Conservation (phyloP, 1,140 invertebrate genomes). For the Varroa destructor region DNA sequence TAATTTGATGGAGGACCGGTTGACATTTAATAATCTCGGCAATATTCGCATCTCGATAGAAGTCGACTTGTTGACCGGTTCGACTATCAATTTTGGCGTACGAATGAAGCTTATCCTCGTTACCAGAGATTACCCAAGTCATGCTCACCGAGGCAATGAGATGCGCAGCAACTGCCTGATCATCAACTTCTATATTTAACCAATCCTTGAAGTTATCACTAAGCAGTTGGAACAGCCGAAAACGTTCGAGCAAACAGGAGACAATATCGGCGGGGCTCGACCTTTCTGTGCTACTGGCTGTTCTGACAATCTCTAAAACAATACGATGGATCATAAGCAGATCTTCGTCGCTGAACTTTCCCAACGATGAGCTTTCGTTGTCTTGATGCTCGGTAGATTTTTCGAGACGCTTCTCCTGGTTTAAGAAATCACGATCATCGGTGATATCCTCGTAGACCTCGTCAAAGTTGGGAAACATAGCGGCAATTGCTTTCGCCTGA, state of each 20-base stretch:
- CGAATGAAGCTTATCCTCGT: neutral
- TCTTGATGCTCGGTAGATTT: slow-evolving; percentile 31
- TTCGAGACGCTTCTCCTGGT: slow-evolving; percentile 38
- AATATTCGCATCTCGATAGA: slow-evolving; percentile 73
- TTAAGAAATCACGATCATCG: slow-evolving; percentile 48
- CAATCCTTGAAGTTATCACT: neutral
- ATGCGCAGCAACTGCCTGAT: slow-evolving; percentile 7
- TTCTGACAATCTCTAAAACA: neutral
- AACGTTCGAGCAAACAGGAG: neutral
- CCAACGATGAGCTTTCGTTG: slow-evolving; percentile 18
- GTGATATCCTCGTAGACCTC: slow-evolving; percentile 44
- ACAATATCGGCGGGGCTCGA: neutral
- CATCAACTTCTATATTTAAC: slow-evolving; percentile 3
- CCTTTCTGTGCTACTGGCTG: neutral
- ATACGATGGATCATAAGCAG: slow-evolving; percentile 36
- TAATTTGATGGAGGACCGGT: slow-evolving; percentile 52
- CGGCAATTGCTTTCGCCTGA: slow-evolving; percentile 52
- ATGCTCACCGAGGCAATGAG: slow-evolving; percentile 4
- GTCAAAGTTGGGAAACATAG: slow-evolving; percentile 61
- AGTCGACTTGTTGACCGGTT: slow-evolving; percentile 46
- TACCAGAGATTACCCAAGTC: slow-evolving; percentile 8
- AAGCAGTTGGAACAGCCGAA: slow-evolving; percentile 18
- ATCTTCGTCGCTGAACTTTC: slow-evolving; percentile 37
- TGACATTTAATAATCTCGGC: slow-evolving; percentile 58
- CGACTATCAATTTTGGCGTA: slow-evolving; percentile 1